Percentiles rank a stretch among this genome's conserved stretches.
Evolutionary conservation across 2,888 invertebrate genomes (phyloP).

Genomic region (Idaea biselata): DNA sequence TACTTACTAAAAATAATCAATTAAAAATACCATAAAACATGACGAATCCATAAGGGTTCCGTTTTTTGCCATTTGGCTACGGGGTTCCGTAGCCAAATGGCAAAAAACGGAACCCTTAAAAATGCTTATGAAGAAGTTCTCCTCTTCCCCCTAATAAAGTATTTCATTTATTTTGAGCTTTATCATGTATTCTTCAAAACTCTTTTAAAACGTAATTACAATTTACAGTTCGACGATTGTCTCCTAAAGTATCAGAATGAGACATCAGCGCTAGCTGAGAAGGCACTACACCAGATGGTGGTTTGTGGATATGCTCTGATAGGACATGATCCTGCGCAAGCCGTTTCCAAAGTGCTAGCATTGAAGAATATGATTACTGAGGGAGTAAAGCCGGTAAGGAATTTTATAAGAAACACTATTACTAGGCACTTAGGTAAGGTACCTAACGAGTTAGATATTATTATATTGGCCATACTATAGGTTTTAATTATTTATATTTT

Average conservation of each 20-base stretch:
- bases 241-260: slow-evolving; percentile 51
- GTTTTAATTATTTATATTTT: too few species aligned
- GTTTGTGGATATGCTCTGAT: slow-evolving; percentile 72
- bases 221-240: slow-evolving; percentile 51
- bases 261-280: slow-evolving; percentile 62
- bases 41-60: too few species aligned
- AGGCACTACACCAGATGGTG: slow-evolving; percentile 72
- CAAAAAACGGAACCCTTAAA: too few species aligned
- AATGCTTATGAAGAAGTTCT: too few species aligned
- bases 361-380: slow-evolving; percentile 61
- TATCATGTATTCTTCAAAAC: not conserved
- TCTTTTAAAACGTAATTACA: not conserved
- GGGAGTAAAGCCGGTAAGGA: slow-evolving; percentile 56
- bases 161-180: too few species aligned
- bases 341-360: slow-evolving; percentile 53
- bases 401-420: not conserved
- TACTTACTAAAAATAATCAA: not conserved
- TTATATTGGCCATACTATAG: too few species aligned
- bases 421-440: too few species aligned
- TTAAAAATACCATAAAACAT: too few species aligned
- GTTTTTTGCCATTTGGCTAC: too few species aligned
- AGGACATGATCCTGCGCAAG: slow-evolving; percentile 68
- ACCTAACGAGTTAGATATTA: too few species aligned
- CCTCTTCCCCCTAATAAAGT: too few species aligned
- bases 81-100: too few species aligned